Conservation (phyloP, 2,797 vertebrate genomes). For the Melanotaenia pygmaea region DNA sequence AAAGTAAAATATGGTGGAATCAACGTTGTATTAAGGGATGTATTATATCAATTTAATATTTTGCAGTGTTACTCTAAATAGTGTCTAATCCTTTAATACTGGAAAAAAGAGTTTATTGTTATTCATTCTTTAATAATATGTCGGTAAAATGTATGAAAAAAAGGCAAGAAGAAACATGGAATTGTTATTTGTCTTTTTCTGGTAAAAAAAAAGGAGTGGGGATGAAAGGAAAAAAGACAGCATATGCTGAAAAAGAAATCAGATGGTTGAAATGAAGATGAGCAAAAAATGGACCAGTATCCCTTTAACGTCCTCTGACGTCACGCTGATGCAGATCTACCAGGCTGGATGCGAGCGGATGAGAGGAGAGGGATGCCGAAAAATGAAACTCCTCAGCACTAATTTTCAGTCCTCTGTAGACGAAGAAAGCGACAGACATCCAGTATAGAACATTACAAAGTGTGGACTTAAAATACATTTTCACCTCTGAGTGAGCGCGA, state of each 20-base stretch:
- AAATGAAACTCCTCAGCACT: slow-evolving; percentile 45
- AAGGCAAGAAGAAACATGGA: not conserved
- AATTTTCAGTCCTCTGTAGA: slow-evolving; percentile 20
- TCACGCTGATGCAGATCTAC: slow-evolving; percentile 83
- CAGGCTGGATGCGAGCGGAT: slow-evolving; percentile 63
- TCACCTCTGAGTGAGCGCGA: not conserved
- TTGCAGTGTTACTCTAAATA: slow-evolving; percentile 25
- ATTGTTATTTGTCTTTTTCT: not conserved
- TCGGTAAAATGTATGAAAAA: not conserved
- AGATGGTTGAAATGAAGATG: not conserved
- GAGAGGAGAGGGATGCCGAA: slow-evolving; percentile 58
- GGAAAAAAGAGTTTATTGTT: not conserved
- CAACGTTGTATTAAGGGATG: slow-evolving; percentile 16
- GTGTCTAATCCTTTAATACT: slow-evolving; percentile 34
- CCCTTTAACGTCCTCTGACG: slow-evolving; percentile 84
- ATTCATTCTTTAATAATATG: slow-evolving; percentile 29
- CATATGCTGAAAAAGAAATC: slow-evolving; percentile 10
- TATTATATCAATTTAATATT: slow-evolving; percentile 35
- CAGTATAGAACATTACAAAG: no score
- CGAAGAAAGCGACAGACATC: slow-evolving; percentile 10
- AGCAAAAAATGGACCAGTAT: slow-evolving; percentile 51
- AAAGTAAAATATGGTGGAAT: slow-evolving; percentile 49
- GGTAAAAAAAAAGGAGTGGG: not conserved
- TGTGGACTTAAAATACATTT: slow-evolving; percentile 6
- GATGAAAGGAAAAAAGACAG: not conserved